Evolutionary conservation across 2,888 invertebrate species (phyloP).

Genomic region (Trissoscelio sp.): DNA sequence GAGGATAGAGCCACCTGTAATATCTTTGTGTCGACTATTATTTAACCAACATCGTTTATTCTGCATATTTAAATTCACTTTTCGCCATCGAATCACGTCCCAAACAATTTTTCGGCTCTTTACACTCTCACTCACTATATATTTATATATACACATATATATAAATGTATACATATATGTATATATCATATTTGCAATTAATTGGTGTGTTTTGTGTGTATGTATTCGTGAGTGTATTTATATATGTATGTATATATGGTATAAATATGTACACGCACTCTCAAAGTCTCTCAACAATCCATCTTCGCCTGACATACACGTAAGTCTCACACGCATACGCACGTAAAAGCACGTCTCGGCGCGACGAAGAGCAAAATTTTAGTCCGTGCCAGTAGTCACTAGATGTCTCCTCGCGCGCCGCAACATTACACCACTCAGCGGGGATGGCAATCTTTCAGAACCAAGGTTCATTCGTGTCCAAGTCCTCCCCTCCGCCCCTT

Average conservation of each 20-base stretch:
- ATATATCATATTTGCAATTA: constrained; percentile 77
- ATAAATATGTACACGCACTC: constrained; percentile 82
- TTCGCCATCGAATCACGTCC: constrained; percentile 52
- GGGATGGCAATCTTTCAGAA: constrained; percentile 19
- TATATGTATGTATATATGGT: constrained; percentile 78
- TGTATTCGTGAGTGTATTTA: constrained; percentile 68
- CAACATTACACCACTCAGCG: constrained; percentile 66
- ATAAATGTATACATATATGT: constrained; percentile 63
- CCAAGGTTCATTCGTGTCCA: constrained; percentile 65
- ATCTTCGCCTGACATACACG: constrained; percentile 74
- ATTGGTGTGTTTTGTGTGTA: constrained; percentile 34
- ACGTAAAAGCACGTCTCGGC: constrained; percentile 56
- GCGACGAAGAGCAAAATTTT: constrained; percentile 38
- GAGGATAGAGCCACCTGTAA: constrained; percentile 80
- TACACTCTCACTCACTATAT: constrained; percentile 75
- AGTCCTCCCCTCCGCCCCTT: constrained; percentile 6
- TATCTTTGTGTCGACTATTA: constrained; percentile 71
- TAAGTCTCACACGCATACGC: constrained; percentile 73
- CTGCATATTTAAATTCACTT: constrained; percentile 40
- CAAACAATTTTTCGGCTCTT: constrained; percentile 33
- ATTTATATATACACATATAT: constrained; percentile 75
- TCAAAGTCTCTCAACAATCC: constrained; percentile 80
- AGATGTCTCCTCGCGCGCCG: constrained; percentile 60
- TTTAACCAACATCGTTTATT: constrained; percentile 46
- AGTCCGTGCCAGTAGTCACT: constrained; percentile 50